Evolutionary conservation across 2,797 vertebrate genomes (phyloP).

Genomic region (Kryptopterus vitreolus): DNA sequence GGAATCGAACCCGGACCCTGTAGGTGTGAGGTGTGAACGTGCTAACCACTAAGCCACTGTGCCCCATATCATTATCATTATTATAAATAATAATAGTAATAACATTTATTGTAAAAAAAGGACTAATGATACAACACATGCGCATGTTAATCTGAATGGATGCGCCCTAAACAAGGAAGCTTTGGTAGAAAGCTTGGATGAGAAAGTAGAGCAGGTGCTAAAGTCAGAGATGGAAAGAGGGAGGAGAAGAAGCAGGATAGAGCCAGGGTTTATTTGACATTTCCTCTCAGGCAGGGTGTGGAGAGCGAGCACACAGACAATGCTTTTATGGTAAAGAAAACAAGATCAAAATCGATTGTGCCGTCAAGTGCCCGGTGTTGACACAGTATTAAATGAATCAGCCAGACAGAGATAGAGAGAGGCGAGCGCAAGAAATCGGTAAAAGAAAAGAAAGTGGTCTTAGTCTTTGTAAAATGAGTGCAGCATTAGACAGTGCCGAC

Average conservation of each 20-base stretch:
- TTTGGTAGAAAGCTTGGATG: neutral
- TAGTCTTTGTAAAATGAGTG: slow-evolving; percentile 30
- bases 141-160: neutral
- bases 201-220: neutral
- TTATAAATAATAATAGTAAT: neutral
- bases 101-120: neutral
- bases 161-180: neutral
- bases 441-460: slow-evolving; percentile 24
- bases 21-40: too few species aligned
- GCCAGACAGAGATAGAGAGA: slow-evolving; percentile 38
- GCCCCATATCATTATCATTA: too few species aligned
- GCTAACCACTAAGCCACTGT: too few species aligned
- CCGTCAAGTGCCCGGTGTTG: slow-evolving; percentile 62
- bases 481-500: slow-evolving; percentile 22
- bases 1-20: too few species aligned
- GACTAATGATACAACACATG: neutral
- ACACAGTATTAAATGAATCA: slow-evolving; percentile 62
- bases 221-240: neutral
- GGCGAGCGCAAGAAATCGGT: slow-evolving; percentile 9
- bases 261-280: slow-evolving; percentile 54
- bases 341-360: slow-evolving; percentile 61
- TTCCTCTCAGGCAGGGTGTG: slow-evolving; percentile 54
- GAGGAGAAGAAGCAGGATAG: slow-evolving; percentile 16
- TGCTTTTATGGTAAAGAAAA: slow-evolving; percentile 61
- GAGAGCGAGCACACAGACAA: slow-evolving; percentile 49